Base-by-base conservation (phyloP, 2,888 invertebrate genomes). In the Pseudanteris insignis region DNA sequence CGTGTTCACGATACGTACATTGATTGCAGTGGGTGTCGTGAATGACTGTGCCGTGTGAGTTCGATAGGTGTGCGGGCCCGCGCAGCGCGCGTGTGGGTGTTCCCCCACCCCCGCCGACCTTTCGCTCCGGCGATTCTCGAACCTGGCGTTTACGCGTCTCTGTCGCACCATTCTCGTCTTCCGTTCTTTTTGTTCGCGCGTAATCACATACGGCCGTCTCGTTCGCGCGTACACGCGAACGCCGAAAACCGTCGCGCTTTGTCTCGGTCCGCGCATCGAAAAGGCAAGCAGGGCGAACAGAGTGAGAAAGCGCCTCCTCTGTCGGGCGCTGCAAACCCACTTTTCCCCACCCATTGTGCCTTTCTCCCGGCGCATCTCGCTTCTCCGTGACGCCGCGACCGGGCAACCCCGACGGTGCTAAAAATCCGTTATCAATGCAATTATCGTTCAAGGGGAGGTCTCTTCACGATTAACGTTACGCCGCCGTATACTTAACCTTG, bases 51-150 rank as follows among this genome's bases (percentile, higher is more conserved):
- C 68, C 43, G 64, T 64, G 44, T 48, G 53, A 13, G 30, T 40
- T 33, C 13, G 11, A 67, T 66, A 69, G 65, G 70, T 70, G 69
- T 64, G 69, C 68, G 64, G 67, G 60, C 53, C 54, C 57, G 33
- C 46, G 62, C 48, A 57, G 63, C 63, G 54, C 62, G 58, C 68
- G 67, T 69, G 69, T 69, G 67, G 67, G 73, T 67, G 67, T 66
- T 51, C 6, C 41, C 47, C 58, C 44, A 38, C 47, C 50, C 13
- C 36, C 41, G 18, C 34, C 47, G 21, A 32, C 21, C 32, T 51
- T 36, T 43, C 34, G 33, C 34, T 50, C 24, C 38, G n/a, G 44
- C 50, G 32, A 43, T 44, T 50, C 36, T 40, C 46, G 32, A 26
- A 14, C 48, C 34, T 30, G 21, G 40, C 14, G 30, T 18, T 29